Percentiles rank a stretch among this genome's conserved stretches.
Evolutionary conservation across 2,888 invertebrate genomes (phyloP).

Genomic region (Agriopis leucophaearia): DNA sequence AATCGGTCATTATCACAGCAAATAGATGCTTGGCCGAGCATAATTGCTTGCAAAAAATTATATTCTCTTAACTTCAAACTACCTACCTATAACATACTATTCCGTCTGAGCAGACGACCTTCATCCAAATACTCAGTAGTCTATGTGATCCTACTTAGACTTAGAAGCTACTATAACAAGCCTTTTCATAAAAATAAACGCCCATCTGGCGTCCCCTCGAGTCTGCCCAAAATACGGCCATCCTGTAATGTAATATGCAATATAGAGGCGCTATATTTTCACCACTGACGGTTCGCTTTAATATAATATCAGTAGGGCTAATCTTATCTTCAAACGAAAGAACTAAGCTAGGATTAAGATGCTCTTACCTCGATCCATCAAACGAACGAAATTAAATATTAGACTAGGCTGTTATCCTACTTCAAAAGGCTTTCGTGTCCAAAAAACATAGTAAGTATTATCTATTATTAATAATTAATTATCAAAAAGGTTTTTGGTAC

Average conservation of each 20-base stretch:
- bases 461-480: too few species aligned
- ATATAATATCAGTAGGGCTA: constrained; percentile 38
- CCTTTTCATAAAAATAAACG: constrained; percentile 53
- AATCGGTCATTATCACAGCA: too few species aligned
- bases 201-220: constrained; percentile 51
- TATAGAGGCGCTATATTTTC: constrained; percentile 53
- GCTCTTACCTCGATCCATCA: constrained; percentile 1
- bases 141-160: constrained; percentile 34
- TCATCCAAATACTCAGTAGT: not conserved
- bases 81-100: not conserved
- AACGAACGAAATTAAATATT: not conserved
- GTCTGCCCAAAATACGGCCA: constrained; percentile 50
- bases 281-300: constrained; percentile 45
- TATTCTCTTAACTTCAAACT: not conserved
- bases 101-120: constrained; percentile 1
- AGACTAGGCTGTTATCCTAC: not conserved
- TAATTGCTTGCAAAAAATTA: too few species aligned
- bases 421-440: not conserved
- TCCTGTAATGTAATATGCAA: constrained; percentile 55
- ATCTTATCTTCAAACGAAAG: constrained; percentile 11
- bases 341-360: constrained; percentile 3
- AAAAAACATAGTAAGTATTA: not conserved
- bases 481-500: too few species aligned
- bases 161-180: constrained; percentile 44
- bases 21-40: too few species aligned